Base-by-base conservation (phyloP, 2,113 vertebrate genomes). In the Oryzias woworae region DNA sequence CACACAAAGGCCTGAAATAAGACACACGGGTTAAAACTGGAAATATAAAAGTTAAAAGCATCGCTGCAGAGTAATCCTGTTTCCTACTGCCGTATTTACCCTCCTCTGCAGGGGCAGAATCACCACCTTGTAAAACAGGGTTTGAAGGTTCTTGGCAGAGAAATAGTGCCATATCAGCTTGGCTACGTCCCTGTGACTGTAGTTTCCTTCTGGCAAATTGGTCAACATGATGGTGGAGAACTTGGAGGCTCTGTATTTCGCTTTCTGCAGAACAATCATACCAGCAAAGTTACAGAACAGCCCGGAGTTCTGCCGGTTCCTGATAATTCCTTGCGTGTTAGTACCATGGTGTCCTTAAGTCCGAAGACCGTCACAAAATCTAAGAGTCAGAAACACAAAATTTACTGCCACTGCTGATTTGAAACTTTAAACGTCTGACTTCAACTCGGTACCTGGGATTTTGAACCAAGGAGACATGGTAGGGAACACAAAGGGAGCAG, bases 91-190 rank as follows among this genome's bases (percentile, higher is more conserved):
- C 20, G 20, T 20, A 20, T 20, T 75, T 7, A 85, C 83, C 77
- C 80, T 75, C 56, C 77, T 73, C 77, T 85, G 77, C 22, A 78
- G 66, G 0, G 77, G 28, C 14, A 85, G 67, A 1, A 83, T 74
- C 0, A 28, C 26, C 14, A 85, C 36, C 3, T 49, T 68, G 69
- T 75, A 68, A 66, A 55, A 54, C 6, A 65, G n/a, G 14, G 62
- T 10, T 3, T 18, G 41, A 5, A 64, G 69, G 4, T 31, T 55
- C 14, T 18, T 53, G 15, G 26, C 17, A 12, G 53, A 13, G 18
- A 81, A 59, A 46, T 62, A 46, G 1, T 12, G 14, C 71, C 80
- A 60, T 4, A 73, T 62, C 14, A 78, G 41, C 36, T 5, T 20
- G 4, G 57, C 72, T 0, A 85, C 16, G 2, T 78, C 72, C 51